Base-by-base conservation (phyloP, 1,140 invertebrate genomes). In the Bombus cullumanus region DNA sequence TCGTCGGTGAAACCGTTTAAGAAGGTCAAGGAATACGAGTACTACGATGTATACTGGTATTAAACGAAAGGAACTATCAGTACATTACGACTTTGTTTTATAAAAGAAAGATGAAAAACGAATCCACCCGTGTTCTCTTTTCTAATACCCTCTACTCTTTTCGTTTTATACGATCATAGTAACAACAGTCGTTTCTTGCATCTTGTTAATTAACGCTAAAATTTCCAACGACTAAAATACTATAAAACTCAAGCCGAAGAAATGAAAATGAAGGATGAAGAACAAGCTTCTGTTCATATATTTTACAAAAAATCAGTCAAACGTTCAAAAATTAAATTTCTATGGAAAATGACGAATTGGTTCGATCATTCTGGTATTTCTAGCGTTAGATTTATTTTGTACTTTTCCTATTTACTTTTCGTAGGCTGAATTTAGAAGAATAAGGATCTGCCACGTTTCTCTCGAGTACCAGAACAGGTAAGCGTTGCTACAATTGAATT, bases 71-170 rank as follows among this genome's bases (percentile, higher is more conserved):
- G 85, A 91, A 92, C 91, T 94, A 93, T 93, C 93, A 92, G 88
- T 92, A 93, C 91, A 91, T 93, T 93, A 94, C 89, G 92, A 93
- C 91, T 93, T 92, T 93, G 92, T 93, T 94, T 94, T 94, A 93
- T 93, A 93, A 94, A 94, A 93, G 85, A 93, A 91, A 88, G 69
- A 80, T 41, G 81, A 91, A 90, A 89, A 75, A 89, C 59, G 31
- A 88, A 28, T 31, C 59, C 31, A 74, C 13, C 34, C 9, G 87
- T 88, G 39, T 86, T 83, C 39, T 86, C 72, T 68, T 82, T 86
- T 83, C 41, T 25, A 2, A 34, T 37, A 39, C 15, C 15, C 25
- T 15, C 9, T 8, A n/a, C 10, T n/a, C 59, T 62, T n/a, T n/a
- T 0, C 28, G 28, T n/a, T 62, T 62, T 62, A 13, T n/a, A n/a